Percentiles rank a stretch among this genome's conserved stretches.
Evolutionary conservation across 2,113 vertebrate genomes (phyloP).

Genomic region (Saccopteryx leptura): DNA sequence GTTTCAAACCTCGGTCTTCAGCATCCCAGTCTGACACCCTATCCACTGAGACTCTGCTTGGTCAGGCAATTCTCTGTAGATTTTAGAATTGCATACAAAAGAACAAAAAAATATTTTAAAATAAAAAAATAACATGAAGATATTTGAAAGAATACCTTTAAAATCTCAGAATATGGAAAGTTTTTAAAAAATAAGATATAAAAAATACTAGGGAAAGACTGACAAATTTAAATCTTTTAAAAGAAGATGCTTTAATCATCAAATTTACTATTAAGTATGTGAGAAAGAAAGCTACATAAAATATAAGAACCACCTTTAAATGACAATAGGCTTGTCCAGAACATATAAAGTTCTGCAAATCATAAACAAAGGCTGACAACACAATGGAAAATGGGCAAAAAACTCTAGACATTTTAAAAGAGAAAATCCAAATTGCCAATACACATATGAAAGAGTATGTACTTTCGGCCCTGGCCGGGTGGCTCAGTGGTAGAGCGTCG

Average conservation of each 20-base stretch:
- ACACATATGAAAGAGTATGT: neutral
- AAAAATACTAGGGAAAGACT: neutral
- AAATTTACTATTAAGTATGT: slow-evolving; percentile 23
- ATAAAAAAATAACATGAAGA: neutral
- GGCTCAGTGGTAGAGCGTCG: too few species aligned
- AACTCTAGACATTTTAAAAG: neutral
- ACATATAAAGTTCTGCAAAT: neutral
- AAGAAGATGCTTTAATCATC: neutral
- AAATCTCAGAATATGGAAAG: neutral
- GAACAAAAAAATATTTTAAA: neutral
- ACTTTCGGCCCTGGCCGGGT: neutral
- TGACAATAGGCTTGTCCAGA: neutral
- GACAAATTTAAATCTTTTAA: neutral
- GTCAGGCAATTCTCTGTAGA: neutral
- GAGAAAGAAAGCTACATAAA: neutral
- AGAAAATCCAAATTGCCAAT: slow-evolving; percentile 15
- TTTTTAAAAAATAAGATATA: neutral
- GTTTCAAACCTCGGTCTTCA: too few species aligned
- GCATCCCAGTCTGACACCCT: too few species aligned
- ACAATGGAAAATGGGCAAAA: neutral
- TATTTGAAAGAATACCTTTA: neutral
- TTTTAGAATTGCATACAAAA: neutral
- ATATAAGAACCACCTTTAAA: neutral
- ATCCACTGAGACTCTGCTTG: too few species aligned
- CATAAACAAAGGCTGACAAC: neutral